A percentile compares a stretch with the other conserved stretches of the same genome.
Conservation (phyloP, 2,888 invertebrate species). For the Hirudinaria manillensis region DNA sequence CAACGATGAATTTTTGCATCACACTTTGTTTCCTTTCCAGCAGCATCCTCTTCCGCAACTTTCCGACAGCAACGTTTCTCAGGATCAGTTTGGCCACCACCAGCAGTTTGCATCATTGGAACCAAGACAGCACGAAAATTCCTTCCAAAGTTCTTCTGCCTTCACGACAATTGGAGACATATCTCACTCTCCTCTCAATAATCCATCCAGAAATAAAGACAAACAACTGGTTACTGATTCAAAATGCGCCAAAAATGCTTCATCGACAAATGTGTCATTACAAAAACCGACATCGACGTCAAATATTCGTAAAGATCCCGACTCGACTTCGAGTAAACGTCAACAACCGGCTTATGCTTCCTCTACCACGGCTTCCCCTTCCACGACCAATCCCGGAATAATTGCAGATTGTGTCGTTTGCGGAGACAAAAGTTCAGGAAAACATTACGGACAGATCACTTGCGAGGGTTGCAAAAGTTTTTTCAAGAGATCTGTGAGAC, state of each 20-base stretch:
- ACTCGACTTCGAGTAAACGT: constrained; percentile 13
- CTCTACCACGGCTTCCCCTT: constrained; percentile 20
- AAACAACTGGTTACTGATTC: constrained; percentile 8
- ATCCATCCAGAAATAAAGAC: not conserved
- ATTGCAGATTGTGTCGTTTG: constrained; percentile 31
- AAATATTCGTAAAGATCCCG: constrained; percentile 19
- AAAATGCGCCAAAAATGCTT: constrained; percentile 6
- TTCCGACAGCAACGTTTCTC: not conserved
- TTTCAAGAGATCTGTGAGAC: constrained; percentile 33
- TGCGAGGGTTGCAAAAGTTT: constrained; percentile 34
- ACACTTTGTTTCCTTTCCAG: constrained; percentile 17
- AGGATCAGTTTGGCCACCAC: constrained; percentile 10
- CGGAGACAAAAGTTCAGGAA: constrained; percentile 32
- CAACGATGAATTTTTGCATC: constrained; percentile 20
- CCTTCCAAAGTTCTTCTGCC: constrained; percentile 17
- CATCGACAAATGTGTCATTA: not conserved
- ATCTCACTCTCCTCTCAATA: constrained; percentile 7
- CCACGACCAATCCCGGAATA: constrained; percentile 15
- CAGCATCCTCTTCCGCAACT: constrained; percentile 12
- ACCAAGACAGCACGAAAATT: constrained; percentile 3
- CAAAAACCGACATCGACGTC: constrained; percentile 12
- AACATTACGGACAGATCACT: constrained; percentile 32
- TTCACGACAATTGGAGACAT: constrained; percentile 27
- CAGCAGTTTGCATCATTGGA: constrained; percentile 20
- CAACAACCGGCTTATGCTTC: constrained; percentile 15